Evolutionary conservation across 2,888 invertebrate species (phyloP).

Genomic region (Syritta pipiens): DNA sequence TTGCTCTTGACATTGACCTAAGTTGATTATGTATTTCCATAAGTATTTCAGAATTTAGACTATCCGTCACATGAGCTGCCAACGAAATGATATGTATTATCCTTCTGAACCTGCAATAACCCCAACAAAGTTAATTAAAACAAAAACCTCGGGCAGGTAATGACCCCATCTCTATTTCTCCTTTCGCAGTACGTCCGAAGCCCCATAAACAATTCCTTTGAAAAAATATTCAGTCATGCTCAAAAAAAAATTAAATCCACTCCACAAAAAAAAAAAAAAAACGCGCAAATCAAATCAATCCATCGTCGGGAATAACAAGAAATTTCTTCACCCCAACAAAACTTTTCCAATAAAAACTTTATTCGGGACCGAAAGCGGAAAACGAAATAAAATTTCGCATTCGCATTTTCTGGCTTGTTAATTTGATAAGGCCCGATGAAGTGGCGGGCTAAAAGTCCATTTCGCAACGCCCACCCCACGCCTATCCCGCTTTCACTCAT

Average conservation of each 20-base stretch:
- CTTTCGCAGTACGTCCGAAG: no score
- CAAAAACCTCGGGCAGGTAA: no score
- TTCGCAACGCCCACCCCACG: background rate
- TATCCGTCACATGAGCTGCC: no score
- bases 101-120: no score
- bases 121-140: no score
- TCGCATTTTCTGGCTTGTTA: constrained; percentile 15
- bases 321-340: background rate
- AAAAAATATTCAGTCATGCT: no score
- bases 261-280: background rate
- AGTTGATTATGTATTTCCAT: no score
- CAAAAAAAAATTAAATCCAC: background rate
- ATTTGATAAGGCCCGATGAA: constrained; percentile 41
- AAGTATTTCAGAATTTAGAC: no score
- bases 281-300: constrained; percentile 27
- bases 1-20: no score
- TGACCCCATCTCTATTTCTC: no score
- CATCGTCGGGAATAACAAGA: background rate
- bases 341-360: constrained; percentile 51
- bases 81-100: no score
- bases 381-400: constrained; percentile 21
- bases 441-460: constrained; percentile 25
- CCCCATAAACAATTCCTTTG: no score
- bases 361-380: background rate
- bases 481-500: constrained; percentile 31